Evolutionary conservation across 2,888 invertebrate species (phyloP).

Genomic region (Agrochola lota): DNA sequence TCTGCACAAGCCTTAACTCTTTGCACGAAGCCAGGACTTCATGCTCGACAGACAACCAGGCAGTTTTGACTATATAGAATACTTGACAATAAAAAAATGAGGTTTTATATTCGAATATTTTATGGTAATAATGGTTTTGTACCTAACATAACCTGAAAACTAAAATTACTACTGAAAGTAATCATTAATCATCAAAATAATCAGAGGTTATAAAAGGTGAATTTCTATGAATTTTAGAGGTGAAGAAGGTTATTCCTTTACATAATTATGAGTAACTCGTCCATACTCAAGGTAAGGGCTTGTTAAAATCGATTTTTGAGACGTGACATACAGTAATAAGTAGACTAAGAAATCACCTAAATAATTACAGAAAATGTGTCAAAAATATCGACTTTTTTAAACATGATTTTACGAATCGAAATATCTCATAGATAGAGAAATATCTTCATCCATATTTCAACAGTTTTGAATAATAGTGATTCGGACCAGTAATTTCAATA

Average conservation of each 20-base stretch:
- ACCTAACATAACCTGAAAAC: not conserved
- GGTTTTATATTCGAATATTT: not conserved
- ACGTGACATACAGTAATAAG: not conserved
- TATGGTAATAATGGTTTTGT: not conserved
- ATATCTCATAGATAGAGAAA: too few relatives aligned
- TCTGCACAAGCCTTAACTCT: too few relatives aligned
- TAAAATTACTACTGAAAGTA: slow-evolving; percentile 29
- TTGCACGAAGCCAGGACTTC: too few relatives aligned
- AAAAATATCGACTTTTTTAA: too few relatives aligned
- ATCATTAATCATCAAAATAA: slow-evolving; percentile 52
- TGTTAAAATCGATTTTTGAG: not conserved
- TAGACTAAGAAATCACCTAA: not conserved
- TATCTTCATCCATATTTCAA: too few relatives aligned
- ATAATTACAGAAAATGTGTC: too few relatives aligned
- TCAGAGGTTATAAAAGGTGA: slow-evolving; percentile 7
- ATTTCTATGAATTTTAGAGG: slow-evolving; percentile 22
- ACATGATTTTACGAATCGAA: too few relatives aligned
- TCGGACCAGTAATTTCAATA: too few relatives aligned
- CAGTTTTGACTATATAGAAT: not conserved
- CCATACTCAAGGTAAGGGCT: not conserved
- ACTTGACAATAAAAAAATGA: not conserved
- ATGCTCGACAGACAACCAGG: too few relatives aligned
- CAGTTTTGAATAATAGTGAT: too few relatives aligned
- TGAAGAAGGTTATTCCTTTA: slow-evolving; percentile 17
- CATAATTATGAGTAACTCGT: not conserved